Conservation (phyloP, 2,113 vertebrate genomes). For the Pteronura brasiliensis region DNA sequence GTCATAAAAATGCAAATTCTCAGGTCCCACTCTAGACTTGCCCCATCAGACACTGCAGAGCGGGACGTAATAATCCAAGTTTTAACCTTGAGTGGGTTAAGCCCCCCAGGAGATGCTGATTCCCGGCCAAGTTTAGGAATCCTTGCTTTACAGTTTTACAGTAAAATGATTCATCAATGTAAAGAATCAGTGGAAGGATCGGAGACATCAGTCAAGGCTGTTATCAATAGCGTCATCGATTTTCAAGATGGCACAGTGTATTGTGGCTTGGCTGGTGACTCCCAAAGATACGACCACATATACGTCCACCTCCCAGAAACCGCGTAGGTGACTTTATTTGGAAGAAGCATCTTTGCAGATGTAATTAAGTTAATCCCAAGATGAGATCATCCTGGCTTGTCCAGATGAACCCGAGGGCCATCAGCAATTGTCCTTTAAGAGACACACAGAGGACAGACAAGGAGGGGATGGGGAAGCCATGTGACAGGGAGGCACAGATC, state of each 20-base stretch:
- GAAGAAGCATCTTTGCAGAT: not conserved
- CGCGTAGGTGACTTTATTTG: too few relatives aligned
- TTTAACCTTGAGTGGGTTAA: not conserved
- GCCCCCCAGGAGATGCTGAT: not conserved
- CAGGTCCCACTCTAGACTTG: not conserved
- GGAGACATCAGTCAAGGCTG: accelerated
- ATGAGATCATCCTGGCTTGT: not conserved
- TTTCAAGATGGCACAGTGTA: not conserved
- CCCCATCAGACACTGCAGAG: not conserved
- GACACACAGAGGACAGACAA: not conserved
- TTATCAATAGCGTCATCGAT: accelerated
- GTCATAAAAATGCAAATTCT: not conserved
- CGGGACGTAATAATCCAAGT: accelerated
- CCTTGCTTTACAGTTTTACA: not conserved
- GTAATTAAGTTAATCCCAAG: not conserved
- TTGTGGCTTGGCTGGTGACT: not conserved
- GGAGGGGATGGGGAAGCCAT: not conserved
- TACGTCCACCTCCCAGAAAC: not conserved
- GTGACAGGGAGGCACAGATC: not conserved
- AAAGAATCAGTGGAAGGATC: accelerated
- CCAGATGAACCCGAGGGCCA: not conserved
- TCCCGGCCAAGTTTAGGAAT: not conserved
- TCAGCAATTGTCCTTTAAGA: not conserved
- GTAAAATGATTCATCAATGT: not conserved
- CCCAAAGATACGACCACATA: accelerated